These are phyloP conservation scores for Pollachius pollachius DNA, from an alignment of 2,113 vertebrate genomes.

Conservation along the genomic window DNA sequence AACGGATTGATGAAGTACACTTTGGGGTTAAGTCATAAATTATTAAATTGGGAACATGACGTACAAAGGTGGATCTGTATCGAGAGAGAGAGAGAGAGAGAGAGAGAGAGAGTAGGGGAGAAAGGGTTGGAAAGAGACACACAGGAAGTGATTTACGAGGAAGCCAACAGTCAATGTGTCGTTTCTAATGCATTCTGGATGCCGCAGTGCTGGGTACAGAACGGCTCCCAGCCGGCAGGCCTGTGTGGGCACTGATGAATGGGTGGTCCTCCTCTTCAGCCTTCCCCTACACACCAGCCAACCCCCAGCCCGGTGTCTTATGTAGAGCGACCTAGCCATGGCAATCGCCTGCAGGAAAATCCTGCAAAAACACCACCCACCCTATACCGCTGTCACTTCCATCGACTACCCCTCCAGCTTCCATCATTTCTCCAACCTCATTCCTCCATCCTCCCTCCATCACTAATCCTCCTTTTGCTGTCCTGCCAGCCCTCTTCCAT, in stretches of 20 bases:
- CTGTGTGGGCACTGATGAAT: conserved; percentile 50
- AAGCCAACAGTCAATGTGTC: conserved; percentile 39
- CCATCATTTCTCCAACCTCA: neutral
- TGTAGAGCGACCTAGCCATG: conserved; percentile 31
- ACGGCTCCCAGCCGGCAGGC: conserved; percentile 34
- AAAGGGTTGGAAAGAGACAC: conserved; percentile 14
- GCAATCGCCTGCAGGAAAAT: conserved; percentile 14
- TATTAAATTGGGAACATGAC: too few relatives aligned
- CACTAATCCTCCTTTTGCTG: too few relatives aligned
- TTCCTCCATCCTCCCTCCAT: too few relatives aligned
- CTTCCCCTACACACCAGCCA: neutral
- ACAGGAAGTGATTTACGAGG: conserved; percentile 32
- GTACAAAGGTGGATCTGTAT: too few relatives aligned
- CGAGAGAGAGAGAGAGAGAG: too few relatives aligned
- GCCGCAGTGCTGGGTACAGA: conserved; percentile 10
- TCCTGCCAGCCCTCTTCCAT: too few relatives aligned
- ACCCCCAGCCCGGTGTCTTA: conserved; percentile 22
- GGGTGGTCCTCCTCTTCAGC: conserved; percentile 22
- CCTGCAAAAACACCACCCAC: conserved; percentile 36
- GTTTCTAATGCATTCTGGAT: conserved; percentile 42
- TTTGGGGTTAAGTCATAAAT: too few relatives aligned
- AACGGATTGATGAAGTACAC: too few relatives aligned
- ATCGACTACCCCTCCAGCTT: conserved; percentile 6
- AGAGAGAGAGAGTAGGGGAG: conserved; percentile 27
- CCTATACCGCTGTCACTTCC: neutral